A percentile compares a stretch with the other conserved stretches of the same genome.
These are phyloP conservation scores for Stichopus horrens DNA, from an alignment of 53 echinoderm and acorn worm genomes.

Conservation along the genomic window DNA sequence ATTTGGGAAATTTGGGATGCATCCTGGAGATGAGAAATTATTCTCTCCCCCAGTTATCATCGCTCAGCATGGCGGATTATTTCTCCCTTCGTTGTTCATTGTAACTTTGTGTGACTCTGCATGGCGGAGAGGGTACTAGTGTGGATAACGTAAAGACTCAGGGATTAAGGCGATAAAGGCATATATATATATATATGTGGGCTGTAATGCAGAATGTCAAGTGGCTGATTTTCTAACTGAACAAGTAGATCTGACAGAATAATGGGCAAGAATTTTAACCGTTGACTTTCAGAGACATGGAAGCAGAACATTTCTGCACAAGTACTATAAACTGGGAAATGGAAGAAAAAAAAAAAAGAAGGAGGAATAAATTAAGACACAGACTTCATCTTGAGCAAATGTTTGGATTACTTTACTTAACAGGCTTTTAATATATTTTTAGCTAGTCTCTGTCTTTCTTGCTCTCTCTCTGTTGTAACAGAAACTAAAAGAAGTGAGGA, in stretches of 20 bases:
- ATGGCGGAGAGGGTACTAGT: not conserved
- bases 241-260: not conserved
- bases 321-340: not conserved
- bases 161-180: not conserved
- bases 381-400: not conserved
- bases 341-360: not conserved
- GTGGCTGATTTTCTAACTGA: not conserved
- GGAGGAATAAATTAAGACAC: not conserved
- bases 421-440: too few species aligned
- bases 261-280: not conserved
- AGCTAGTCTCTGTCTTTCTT: too few species aligned
- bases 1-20: slow-evolving; percentile 46
- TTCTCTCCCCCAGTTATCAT: not conserved
- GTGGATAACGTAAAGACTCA: not conserved
- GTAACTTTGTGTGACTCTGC: not conserved
- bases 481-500: too few species aligned
- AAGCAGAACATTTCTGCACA: not conserved
- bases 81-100: not conserved
- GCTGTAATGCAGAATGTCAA: not conserved
- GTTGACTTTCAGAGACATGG: not conserved
- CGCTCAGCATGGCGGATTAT: not conserved
- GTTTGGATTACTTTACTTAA: too few species aligned
- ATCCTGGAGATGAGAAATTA: slow-evolving; percentile 40
- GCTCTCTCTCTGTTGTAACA: too few species aligned
- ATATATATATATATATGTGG: not conserved